phyloP scores from a whole-genome alignment of 2,888 invertebrate species.

The Rambutsinella grinnellia region DNA sequence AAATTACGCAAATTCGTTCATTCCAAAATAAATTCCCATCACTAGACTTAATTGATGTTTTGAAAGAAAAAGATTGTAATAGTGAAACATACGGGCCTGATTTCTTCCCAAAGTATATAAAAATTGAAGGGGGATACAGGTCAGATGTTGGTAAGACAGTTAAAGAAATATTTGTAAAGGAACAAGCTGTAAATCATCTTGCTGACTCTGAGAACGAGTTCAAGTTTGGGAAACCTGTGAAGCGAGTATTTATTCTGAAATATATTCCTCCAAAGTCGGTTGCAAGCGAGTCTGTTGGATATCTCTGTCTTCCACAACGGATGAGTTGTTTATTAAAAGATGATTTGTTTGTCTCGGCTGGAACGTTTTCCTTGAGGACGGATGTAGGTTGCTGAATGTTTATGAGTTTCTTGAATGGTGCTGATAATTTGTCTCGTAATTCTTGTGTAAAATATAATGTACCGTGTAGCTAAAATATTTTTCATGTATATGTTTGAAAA shows the following conservation, averaged over 20 bases:
- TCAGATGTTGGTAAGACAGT: slow-evolving; percentile 60
- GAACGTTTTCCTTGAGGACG: slow-evolving; percentile 76
- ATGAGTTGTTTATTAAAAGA: slow-evolving; percentile 79
- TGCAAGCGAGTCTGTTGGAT: slow-evolving; percentile 39
- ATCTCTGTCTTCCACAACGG: slow-evolving; percentile 73
- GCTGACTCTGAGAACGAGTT: slow-evolving; percentile 59
- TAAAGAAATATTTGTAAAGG: slow-evolving; percentile 63
- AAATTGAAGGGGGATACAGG: slow-evolving; percentile 61
- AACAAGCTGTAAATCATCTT: slow-evolving; percentile 56
- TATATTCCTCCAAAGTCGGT: slow-evolving; percentile 59
- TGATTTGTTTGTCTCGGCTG: slow-evolving; percentile 80
- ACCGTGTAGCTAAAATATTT: too few species aligned
- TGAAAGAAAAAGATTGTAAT: slow-evolving; percentile 17
- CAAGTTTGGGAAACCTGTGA: slow-evolving; percentile 62
- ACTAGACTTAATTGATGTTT: slow-evolving; percentile 40
- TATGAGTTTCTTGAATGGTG: too few species aligned
- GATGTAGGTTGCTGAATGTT: slow-evolving; percentile 37
- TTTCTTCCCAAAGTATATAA: slow-evolving; percentile 62
- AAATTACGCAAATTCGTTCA: slow-evolving; percentile 63
- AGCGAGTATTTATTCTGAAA: slow-evolving; percentile 63
- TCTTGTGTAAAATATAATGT: too few species aligned
- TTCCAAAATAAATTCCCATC: slow-evolving; percentile 65
- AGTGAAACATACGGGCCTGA: slow-evolving; percentile 39
- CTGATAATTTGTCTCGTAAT: too few species aligned
- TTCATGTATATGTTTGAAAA: too few species aligned